Conservation (phyloP, 1,140 invertebrate species). For the Magallana ariakensis region DNA sequence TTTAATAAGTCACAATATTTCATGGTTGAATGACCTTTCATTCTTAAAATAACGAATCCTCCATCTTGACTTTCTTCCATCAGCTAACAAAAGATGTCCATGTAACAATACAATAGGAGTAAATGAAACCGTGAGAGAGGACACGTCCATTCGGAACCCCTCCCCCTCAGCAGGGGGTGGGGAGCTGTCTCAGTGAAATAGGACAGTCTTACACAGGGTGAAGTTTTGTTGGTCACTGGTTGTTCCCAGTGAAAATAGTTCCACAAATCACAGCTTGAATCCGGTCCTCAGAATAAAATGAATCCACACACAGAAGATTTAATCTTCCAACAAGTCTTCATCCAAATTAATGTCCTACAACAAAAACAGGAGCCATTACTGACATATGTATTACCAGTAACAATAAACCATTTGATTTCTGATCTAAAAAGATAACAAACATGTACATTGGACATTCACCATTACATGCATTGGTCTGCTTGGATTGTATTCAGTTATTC, state of each 20-base stretch:
- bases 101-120: not conserved
- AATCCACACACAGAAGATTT: slow-evolving; percentile 5
- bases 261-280: not conserved
- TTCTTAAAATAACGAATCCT: not conserved
- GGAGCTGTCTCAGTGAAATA: too few species aligned
- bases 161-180: too few species aligned
- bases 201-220: too few species aligned
- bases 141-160: too few species aligned
- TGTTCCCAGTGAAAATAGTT: too few species aligned
- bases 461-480: too few species aligned
- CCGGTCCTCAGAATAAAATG: not conserved
- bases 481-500: too few species aligned
- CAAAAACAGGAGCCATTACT: slow-evolving; percentile 14
- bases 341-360: slow-evolving; percentile 85
- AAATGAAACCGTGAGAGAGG: not conserved
- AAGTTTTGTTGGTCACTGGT: too few species aligned
- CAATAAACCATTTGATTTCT: too few species aligned
- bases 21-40: not conserved
- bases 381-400: not conserved
- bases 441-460: too few species aligned
- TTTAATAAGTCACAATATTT: slow-evolving; percentile 30
- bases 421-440: too few species aligned
- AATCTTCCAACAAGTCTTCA: slow-evolving; percentile 84
- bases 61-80: not conserved
- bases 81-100: not conserved